phyloP scores from a whole-genome alignment of 1,140 invertebrate species.

The Pseudomyrmex dendroicus region DNA sequence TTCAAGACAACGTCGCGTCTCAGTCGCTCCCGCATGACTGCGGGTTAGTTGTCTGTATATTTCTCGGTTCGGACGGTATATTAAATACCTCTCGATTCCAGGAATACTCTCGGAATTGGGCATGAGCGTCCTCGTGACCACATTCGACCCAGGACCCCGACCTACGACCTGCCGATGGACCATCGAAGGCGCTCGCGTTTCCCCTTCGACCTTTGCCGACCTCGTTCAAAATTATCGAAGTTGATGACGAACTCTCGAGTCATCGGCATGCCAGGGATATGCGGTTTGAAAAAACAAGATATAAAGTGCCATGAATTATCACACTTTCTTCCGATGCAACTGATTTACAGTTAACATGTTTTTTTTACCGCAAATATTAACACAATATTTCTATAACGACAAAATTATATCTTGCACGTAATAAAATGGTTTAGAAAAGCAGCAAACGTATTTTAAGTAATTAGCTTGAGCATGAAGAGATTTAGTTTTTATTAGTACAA shows the following conservation, averaged over 20 bases:
- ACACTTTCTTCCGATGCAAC: background rate
- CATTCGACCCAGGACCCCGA: constrained; percentile 61
- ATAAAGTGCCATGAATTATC: constrained; percentile 3
- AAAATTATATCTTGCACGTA: background rate
- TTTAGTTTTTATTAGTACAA: background rate
- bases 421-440: background rate
- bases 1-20: constrained; percentile 46
- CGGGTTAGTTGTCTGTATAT: constrained; percentile 28
- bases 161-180: constrained; percentile 55
- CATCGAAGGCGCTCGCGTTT: constrained; percentile 55
- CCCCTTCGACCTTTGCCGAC: constrained; percentile 52
- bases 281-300: constrained; percentile 18
- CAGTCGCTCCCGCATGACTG: constrained; percentile 32
- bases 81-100: constrained; percentile 72
- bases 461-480: background rate
- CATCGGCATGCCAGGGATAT: background rate
- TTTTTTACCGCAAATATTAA: background rate
- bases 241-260: constrained; percentile 13
- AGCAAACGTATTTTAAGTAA: too few species aligned
- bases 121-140: constrained; percentile 56
- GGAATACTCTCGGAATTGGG: constrained; percentile 69
- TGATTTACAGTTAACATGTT: background rate
- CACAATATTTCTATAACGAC: background rate
- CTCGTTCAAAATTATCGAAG: constrained; percentile 24
- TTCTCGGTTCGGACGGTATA: constrained; percentile 43